Percentiles rank a stretch among this genome's conserved stretches.
Evolutionary conservation across 2,113 vertebrate genomes (phyloP).

Genomic region (Saguinus midas): DNA sequence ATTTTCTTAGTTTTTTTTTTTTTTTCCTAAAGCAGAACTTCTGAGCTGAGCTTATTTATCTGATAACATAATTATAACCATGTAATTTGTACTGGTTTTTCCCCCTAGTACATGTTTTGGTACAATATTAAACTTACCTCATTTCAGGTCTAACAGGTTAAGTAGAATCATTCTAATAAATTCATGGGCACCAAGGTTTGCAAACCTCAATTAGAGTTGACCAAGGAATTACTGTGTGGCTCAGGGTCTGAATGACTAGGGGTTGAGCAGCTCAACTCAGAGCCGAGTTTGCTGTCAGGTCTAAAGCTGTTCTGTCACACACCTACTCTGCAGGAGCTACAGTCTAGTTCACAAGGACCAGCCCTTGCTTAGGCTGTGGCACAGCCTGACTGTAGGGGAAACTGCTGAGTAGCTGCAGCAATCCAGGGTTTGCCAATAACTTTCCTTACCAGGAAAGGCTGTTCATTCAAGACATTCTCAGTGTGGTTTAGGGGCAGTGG

Average conservation of each 20-base stretch:
- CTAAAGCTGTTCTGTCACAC: not conserved
- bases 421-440: not conserved
- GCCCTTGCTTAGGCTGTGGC: not conserved
- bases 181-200: not conserved
- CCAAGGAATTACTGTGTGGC: not conserved
- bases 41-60: not conserved
- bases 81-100: not conserved
- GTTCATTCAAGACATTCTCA: not conserved
- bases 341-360: not conserved
- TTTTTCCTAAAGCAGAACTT: slow-evolving; percentile 22
- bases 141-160: not conserved
- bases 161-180: not conserved
- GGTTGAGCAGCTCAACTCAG: not conserved
- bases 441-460: not conserved
- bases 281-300: not conserved
- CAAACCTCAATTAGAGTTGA: not conserved
- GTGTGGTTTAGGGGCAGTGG: not conserved
- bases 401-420: not conserved
- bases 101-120: not conserved
- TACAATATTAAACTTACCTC: not conserved
- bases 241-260: not conserved
- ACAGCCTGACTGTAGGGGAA: not conserved
- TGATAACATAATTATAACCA: slow-evolving; percentile 14
- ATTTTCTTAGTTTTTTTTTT: slow-evolving; percentile 16
- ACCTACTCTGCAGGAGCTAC: not conserved